These are phyloP conservation scores for Smutsia temminckii DNA, from an alignment of 2,797 vertebrate genomes.

Conservation along the genomic window DNA sequence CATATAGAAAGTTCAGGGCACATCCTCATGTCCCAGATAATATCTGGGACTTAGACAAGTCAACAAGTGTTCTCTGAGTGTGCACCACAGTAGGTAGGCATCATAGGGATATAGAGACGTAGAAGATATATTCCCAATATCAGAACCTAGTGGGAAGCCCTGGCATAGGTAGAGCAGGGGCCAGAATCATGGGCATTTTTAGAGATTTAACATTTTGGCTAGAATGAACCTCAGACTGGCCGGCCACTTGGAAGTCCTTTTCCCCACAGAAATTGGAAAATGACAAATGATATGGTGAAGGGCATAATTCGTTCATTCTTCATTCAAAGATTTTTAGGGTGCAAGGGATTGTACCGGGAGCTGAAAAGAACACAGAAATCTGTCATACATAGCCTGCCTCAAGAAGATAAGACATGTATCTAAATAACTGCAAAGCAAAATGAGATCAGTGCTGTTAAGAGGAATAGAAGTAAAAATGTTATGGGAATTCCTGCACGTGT, in stretches of 20 bases:
- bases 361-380: not conserved
- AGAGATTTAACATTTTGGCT: constrained; percentile 7
- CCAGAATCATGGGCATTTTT: not conserved
- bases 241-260: not conserved
- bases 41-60: not conserved
- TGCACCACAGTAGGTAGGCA: not conserved
- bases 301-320: not conserved
- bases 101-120: not conserved
- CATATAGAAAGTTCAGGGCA: not conserved
- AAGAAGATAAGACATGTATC: not conserved
- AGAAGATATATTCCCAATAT: not conserved
- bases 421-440: not conserved
- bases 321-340: not conserved
- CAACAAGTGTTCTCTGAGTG: not conserved
- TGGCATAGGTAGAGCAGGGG: not conserved
- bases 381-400: not conserved
- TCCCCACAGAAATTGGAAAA: not conserved
- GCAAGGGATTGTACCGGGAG: not conserved
- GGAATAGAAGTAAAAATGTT: not conserved
- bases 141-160: not conserved
- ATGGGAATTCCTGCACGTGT: not conserved
- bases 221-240: not conserved
- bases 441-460: not conserved
- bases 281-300: not conserved
- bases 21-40: not conserved